These are phyloP conservation scores for Cryptoblepharus egeriae DNA, from an alignment of 2,797 vertebrate genomes.

Conservation along the genomic window DNA sequence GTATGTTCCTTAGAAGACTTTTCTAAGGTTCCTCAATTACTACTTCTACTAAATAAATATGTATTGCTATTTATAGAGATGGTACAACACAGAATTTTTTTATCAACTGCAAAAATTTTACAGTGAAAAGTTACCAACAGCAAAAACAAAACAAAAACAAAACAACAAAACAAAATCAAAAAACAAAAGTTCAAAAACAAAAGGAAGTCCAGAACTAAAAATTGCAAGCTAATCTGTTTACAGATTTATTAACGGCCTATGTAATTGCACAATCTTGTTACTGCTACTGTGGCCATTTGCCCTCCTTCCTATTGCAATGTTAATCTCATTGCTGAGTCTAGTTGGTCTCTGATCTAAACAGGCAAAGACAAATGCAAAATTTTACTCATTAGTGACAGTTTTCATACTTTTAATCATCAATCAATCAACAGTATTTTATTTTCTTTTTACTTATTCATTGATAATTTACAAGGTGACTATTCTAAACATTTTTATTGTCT, in stretches of 20 bases:
- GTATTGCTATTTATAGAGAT: not conserved
- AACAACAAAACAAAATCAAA: no score
- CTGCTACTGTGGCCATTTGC: not conserved
- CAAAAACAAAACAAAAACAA: not conserved
- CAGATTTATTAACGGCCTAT: not conserved
- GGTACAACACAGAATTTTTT: not conserved
- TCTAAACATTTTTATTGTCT: no score
- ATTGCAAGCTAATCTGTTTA: not conserved
- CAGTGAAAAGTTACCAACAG: not conserved
- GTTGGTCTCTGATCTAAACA: not conserved
- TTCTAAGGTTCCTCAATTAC: not conserved
- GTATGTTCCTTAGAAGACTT: no score
- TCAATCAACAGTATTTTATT: no score
- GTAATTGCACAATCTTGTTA: slow-evolving; percentile 26
- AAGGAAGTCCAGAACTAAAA: not conserved
- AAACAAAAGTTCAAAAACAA: not conserved
- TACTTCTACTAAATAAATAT: not conserved
- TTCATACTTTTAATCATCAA: no score
- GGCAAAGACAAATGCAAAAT: not conserved
- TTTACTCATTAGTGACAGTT: not conserved
- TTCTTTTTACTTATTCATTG: no score
- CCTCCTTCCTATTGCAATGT: not conserved
- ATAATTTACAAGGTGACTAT: no score
- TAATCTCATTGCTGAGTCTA: not conserved
- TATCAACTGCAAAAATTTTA: not conserved